These are phyloP conservation scores for Thyatira batis DNA, from an alignment of 2,888 invertebrate species.

Conservation along the genomic window DNA sequence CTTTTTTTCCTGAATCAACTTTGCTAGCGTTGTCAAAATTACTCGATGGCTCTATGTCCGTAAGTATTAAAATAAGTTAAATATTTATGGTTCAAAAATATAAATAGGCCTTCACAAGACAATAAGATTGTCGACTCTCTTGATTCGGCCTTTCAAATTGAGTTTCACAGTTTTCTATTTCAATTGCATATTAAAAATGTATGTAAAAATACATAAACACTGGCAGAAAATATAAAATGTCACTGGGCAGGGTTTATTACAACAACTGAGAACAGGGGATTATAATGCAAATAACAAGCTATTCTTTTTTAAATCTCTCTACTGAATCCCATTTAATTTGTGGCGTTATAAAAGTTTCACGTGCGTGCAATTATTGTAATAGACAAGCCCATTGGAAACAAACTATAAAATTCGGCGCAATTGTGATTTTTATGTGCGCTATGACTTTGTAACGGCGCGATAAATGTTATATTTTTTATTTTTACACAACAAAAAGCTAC, in stretches of 20 bases:
- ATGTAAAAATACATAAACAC: not conserved
- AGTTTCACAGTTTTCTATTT: not conserved
- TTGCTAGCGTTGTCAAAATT: too few species aligned
- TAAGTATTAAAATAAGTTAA: too few species aligned
- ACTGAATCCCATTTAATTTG: slow-evolving; percentile 26
- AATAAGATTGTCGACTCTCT: too few species aligned
- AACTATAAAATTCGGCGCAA: slow-evolving; percentile 44
- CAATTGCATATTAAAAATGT: not conserved
- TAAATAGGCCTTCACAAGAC: too few species aligned
- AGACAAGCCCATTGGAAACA: slow-evolving; percentile 43
- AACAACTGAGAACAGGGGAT: not conserved
- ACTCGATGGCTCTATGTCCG: too few species aligned
- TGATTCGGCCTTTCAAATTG: too few species aligned
- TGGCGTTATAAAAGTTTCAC: slow-evolving; percentile 30
- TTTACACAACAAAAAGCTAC: not conserved
- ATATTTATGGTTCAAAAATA: not conserved
- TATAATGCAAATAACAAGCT: not conserved
- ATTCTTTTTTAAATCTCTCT: not conserved
- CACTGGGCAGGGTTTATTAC: not conserved
- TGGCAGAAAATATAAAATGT: not conserved
- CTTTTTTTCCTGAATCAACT: too few species aligned
- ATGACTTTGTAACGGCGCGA: slow-evolving; percentile 42
- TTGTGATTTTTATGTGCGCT: slow-evolving; percentile 25
- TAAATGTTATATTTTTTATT: not conserved
- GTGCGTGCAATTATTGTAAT: slow-evolving; percentile 31